Evolutionary conservation across 2,797 vertebrate genomes (phyloP), one percentile per base, ranked within the genome.

Genomic region (Geotrypetes seraphini): DNA sequence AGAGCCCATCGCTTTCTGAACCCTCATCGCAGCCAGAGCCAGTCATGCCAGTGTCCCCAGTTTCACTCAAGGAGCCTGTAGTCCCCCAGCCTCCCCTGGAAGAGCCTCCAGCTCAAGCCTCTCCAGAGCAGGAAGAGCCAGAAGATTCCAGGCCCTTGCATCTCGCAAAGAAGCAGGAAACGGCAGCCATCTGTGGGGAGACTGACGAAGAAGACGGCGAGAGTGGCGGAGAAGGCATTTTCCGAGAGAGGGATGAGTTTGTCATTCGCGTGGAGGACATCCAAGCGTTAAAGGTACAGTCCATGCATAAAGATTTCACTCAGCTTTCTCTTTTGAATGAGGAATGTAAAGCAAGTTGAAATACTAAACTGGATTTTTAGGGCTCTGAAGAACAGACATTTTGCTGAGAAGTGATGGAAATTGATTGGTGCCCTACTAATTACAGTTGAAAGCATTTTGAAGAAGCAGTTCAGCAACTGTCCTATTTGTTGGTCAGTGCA

Each of bases 211-310:
- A 91, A 19, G 88, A 91, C 6, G 87, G 83, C 1, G 92, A 92
- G 67, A 96, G 92, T 2, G 87, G 88, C 2, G 91, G 91, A 0
- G 92, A 93, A 51, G 92, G 92, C n/a, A 94, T 93, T 67, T 93
- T 94, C 63, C 77, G 91, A 4, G 88, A 94, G 47, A 76, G 92
- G 5, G 92, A 96, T 5, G 92, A 96, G 61, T 96, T 96, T 38
- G 91, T 94, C 43, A 89, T 96, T 43, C 84, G 90, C 2, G 87
- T 87, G 0, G 90, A 93, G 36, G 90, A 93, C 70, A 91, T 95
- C 39, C 80, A 78, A 11, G 87, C 85, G 7, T 85, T 93, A 8
- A 95, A 91, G 89, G 91, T 93, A 71, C 32, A 23, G 8, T 15
- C 19, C 19, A 19, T 19, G n/a, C n/a, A n/a, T n/a, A n/a, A n/a